Percentiles rank a stretch among this genome's conserved stretches.
Conservation (phyloP, 2,888 invertebrate species). For the Clunio marinus region DNA sequence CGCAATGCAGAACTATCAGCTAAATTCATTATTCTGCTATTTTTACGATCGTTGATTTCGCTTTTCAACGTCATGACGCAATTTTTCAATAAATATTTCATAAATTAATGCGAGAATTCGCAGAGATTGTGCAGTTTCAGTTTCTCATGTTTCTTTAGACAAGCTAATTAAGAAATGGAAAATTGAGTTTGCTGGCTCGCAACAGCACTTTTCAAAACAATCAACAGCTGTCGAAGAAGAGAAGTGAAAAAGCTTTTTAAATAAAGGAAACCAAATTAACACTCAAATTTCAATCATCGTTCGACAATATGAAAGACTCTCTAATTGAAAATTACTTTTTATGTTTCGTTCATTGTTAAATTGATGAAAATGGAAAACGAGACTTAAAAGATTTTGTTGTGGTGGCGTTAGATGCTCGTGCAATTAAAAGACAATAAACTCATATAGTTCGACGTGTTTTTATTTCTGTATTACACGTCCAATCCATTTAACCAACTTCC, state of each 20-base stretch:
- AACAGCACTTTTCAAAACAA: not conserved
- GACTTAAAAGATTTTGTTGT: no score
- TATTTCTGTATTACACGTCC: not conserved
- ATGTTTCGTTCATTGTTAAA: not conserved
- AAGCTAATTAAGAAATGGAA: slow-evolving; percentile 13
- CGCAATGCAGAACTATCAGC: no score
- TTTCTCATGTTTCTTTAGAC: not conserved
- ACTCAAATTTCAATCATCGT: not conserved
- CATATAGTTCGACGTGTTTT: not conserved
- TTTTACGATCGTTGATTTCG: not conserved
- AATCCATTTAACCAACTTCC: not conserved
- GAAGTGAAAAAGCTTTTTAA: not conserved
- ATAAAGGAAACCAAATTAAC: slow-evolving; percentile 1
- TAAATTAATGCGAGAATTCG: not conserved
- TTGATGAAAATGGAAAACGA: not conserved
- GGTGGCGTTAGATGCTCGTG: no score
- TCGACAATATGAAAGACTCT: not conserved
- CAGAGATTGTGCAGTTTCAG: not conserved
- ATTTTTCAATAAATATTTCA: not conserved
- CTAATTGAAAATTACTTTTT: slow-evolving; percentile 7
- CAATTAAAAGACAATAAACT: slow-evolving; percentile 14
- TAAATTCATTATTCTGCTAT: no score
- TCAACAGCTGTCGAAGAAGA: not conserved
- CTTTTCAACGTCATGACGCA: slow-evolving; percentile 1
- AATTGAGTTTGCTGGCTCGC: not conserved